Base-by-base conservation (phyloP, 2,888 invertebrate species). In the Acronicta alni region DNA sequence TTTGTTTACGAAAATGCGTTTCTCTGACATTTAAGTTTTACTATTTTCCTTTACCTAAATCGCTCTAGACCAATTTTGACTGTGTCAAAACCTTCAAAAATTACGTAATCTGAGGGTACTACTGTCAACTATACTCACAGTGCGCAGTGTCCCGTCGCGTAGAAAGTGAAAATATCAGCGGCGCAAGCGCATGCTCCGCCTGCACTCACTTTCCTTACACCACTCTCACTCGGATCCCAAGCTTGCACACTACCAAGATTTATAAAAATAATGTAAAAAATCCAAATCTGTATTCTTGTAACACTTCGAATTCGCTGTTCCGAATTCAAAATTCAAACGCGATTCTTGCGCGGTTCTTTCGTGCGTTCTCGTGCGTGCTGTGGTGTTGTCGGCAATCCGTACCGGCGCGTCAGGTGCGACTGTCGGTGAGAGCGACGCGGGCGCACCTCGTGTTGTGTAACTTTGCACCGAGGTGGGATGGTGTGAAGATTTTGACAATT, bases 131-230 rank as follows among this genome's bases (percentile, higher is more conserved):
- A 71, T 71, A 87, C 92, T 92, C 81, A 93, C 92, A 90, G 85
- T 85, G 73, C 75, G 80, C 79, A 81, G 82, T 86, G 89, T 89
- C 89, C 90, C 89, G 87, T 81, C 80, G 77, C 81, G 86, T 89
- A 88, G 93, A 93, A 92, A 92, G 93, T 91, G 92, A 92, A 93
- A 91, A 84, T 85, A 80, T 67, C 64, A 74, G 82, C 82, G 82
- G 79, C 84, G 80, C 83, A 72, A 70, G 81, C 83, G 89, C 92
- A 92, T 91, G 75, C 90, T 86, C 83, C 85, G 84, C 69, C 62
- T 57, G 77, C 77, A 80, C 84, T 83, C 88, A 90, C 90, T 89
- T 85, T 85, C 83, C 79, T 84, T 76, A 81, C 81, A 88, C 85
- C 89, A 86, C 87, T 86, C 88, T 86, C 89, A 87, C 88, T 86